A percentile compares a stretch with the other conserved stretches of the same genome.
phyloP scores from a whole-genome alignment of 2,888 invertebrate genomes.

The Torymus texanus region DNA sequence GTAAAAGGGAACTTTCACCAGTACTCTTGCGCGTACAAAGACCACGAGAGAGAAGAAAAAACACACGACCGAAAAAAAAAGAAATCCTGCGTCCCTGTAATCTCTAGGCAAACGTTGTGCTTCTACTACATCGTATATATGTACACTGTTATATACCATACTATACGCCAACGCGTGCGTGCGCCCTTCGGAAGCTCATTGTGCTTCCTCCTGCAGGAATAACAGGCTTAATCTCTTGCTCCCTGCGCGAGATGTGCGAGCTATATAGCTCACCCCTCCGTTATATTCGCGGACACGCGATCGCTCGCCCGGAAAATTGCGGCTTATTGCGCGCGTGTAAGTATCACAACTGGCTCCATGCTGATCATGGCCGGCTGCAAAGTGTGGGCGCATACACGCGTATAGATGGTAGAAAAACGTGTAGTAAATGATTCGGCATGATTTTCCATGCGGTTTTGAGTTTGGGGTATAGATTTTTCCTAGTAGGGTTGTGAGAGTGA shows the following conservation, averaged over 20 bases:
- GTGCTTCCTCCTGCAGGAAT: slow-evolving; percentile 49
- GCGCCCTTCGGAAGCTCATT: slow-evolving; percentile 30
- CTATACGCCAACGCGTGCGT: background rate
- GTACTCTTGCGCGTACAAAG: too few relatives aligned
- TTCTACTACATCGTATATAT: background rate
- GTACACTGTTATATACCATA: too few relatives aligned
- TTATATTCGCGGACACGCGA: slow-evolving; percentile 13
- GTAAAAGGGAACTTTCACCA: too few relatives aligned
- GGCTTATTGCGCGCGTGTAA: slow-evolving; percentile 47
- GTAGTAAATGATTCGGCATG: too few relatives aligned
- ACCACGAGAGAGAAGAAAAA: background rate
- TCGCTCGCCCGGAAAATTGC: slow-evolving; percentile 55
- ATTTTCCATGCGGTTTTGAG: too few relatives aligned
- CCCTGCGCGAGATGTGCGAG: background rate
- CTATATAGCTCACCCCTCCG: background rate
- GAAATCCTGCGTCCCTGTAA: slow-evolving; percentile 15
- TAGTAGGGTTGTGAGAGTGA: too few relatives aligned
- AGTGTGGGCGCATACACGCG: too few relatives aligned
- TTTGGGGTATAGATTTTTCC: too few relatives aligned
- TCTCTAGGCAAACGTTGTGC: slow-evolving; percentile 39
- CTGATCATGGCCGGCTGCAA: too few relatives aligned
- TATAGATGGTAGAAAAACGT: too few relatives aligned
- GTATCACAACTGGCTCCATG: too few relatives aligned
- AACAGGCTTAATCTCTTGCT: slow-evolving; percentile 54
- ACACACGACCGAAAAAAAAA: background rate